These are phyloP conservation scores for Coecobrya sp. DNA, from an alignment of 2,888 invertebrate species.

Conservation along the genomic window DNA sequence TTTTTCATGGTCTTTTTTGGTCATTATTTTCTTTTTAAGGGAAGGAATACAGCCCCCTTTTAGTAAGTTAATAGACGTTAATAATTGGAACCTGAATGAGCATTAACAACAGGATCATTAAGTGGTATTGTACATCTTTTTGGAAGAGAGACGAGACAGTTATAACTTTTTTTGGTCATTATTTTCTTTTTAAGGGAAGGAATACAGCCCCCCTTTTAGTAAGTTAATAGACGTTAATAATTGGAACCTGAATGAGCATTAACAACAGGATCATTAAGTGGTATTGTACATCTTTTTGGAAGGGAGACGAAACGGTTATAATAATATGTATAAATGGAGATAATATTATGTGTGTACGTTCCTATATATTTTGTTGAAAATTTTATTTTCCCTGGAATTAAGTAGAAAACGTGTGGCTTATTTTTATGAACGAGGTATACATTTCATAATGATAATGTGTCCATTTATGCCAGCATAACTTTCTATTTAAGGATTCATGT, in stretches of 20 bases:
- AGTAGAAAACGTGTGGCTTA: constrained; percentile 27
- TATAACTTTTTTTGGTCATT: constrained; percentile 56
- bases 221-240: constrained; percentile 58
- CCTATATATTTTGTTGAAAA: neutral
- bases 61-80: constrained; percentile 56
- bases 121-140: constrained; percentile 48
- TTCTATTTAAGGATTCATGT: neutral
- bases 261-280: constrained; percentile 32
- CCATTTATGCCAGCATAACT: constrained; percentile 1
- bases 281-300: constrained; percentile 50
- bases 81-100: constrained; percentile 49
- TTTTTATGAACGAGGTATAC: constrained; percentile 6
- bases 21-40: constrained; percentile 39
- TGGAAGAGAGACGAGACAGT: no score
- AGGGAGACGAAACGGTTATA: neutral
- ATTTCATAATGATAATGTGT: neutral
- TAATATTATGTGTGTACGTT: neutral
- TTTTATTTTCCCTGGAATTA: neutral
- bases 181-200: constrained; percentile 19
- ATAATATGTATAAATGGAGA: neutral
- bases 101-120: constrained; percentile 37
- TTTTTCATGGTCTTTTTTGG: constrained; percentile 30
- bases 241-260: constrained; percentile 40
- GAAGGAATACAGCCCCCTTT: constrained; percentile 14
- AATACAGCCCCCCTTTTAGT: constrained; percentile 35